Evolutionary conservation across 2,888 invertebrate species (phyloP), one percentile per base, ranked within the genome.

Genomic region (Choreutis nemorana): DNA sequence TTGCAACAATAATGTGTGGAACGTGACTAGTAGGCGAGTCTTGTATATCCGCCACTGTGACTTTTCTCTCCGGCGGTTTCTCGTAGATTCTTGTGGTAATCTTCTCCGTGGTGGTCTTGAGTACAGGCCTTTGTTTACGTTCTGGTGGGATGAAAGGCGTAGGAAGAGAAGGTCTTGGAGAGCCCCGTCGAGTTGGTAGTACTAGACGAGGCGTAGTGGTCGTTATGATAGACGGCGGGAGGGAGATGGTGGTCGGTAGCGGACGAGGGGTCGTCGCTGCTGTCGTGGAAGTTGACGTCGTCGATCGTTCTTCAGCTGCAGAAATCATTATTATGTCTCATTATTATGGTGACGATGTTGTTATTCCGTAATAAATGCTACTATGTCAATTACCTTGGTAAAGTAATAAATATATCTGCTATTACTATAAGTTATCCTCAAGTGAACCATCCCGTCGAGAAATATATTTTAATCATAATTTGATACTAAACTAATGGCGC

Each of bases 1-100:
- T 83, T 33, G 83, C 83, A 15, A 83, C 81, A 13, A 84, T 84
- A 21, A 83, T 79, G 31, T 83, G 83, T 4, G 83, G 83, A 3
- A 78, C 61, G 35, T 77, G 72, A 31, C 70, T 75, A 1, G 71
- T 67, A 7, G 67, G 63, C 23, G 77, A 60, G 41, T 73, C 64
- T 41, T 68, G 70, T 25, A 66, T 51, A 42, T 81, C 66, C 27
- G 48, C 41, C 1, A 54, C 48, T 0, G 70, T 71, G 4, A 52
- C 49, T 36, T 68, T 73, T 30, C 64, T 55, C 20, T 59, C 55
- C 0, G 68, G 53, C 33, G 78, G 58, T 9, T 51, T 42, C 50
- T 82, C 61, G 49, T 82, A 68, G 36, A 60, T 41, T 55, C 62
- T 58, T 42, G 81, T 55, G 40, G 81, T 59, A 1, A 75, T 48